Percentiles rank a stretch among this genome's conserved stretches.
phyloP scores from a whole-genome alignment of 2,797 vertebrate genomes.

The Macrochelys suwanniensis region DNA sequence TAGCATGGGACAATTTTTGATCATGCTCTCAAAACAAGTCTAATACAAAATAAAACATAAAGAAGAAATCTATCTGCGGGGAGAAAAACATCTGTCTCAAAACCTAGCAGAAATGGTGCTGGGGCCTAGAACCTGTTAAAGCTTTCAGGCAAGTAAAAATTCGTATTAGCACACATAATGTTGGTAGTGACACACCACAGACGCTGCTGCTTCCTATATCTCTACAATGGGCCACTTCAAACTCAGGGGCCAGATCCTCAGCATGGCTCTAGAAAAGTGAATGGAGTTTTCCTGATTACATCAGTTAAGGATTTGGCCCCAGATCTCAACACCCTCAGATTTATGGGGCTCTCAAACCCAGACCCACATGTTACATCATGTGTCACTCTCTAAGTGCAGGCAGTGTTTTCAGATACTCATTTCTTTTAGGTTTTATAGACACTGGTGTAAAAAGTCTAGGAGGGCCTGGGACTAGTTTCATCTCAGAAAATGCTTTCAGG shows the following conservation, averaged over 20 bases:
- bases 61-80: accelerated
- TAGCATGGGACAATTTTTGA: conserved; percentile 47
- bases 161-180: background rate
- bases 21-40: conserved; percentile 40
- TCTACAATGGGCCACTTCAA: background rate
- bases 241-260: background rate
- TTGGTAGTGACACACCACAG: background rate
- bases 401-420: background rate
- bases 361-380: accelerated
- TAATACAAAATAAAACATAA: conserved; percentile 26
- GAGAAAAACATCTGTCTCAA: background rate
- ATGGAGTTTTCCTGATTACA: background rate
- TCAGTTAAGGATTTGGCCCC: background rate
- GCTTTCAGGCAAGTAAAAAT: background rate
- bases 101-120: background rate
- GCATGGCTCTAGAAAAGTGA: background rate
- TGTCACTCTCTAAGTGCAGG: background rate
- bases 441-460: background rate
- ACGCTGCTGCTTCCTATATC: background rate
- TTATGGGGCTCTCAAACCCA: background rate
- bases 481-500: background rate
- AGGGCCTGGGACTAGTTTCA: background rate
- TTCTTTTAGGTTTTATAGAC: background rate
- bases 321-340: background rate
- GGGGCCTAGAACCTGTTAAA: background rate